Conservation (phyloP, 1,140 invertebrate genomes). For the Meloidogyne chitwoodi region DNA sequence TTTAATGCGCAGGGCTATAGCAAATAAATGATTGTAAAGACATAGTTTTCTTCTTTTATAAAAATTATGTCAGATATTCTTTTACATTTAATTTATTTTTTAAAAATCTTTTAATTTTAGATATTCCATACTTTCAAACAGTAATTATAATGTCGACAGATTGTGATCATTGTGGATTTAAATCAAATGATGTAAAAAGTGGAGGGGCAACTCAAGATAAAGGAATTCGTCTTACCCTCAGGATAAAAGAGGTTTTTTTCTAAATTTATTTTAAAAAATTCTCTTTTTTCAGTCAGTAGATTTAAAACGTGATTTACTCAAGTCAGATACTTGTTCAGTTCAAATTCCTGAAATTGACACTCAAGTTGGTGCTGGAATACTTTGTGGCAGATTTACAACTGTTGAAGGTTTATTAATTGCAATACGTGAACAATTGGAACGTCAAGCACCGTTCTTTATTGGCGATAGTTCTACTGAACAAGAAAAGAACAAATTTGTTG, state of each 20-base stretch:
- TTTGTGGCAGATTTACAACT: slow-evolving; percentile 91
- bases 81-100: slow-evolving; percentile 8
- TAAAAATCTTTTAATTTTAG: slow-evolving; percentile 62
- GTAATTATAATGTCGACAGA: slow-evolving; percentile 90
- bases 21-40: slow-evolving; percentile 6
- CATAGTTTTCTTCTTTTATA: background rate
- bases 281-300: slow-evolving; percentile 66
- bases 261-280: slow-evolving; percentile 1
- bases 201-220: slow-evolving; percentile 80
- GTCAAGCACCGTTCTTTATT: slow-evolving; percentile 54
- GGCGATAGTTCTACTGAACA: slow-evolving; percentile 45
- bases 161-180: slow-evolving; percentile 82
- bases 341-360: slow-evolving; percentile 84
- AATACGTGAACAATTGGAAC: slow-evolving; percentile 61
- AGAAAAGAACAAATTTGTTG: slow-evolving; percentile 34
- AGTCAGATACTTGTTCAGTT: slow-evolving; percentile 87
- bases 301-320: slow-evolving; percentile 84
- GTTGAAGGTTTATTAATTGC: slow-evolving; percentile 73
- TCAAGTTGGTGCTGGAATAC: slow-evolving; percentile 74
- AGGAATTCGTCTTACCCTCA: slow-evolving; percentile 75
- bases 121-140: slow-evolving; percentile 93
- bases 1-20: background rate
- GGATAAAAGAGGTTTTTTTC: slow-evolving; percentile 66
- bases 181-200: slow-evolving; percentile 91
- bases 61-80: background rate